These are phyloP conservation scores for Stegastes partitus DNA, from an alignment of 2,113 vertebrate species.

Conservation along the genomic window DNA sequence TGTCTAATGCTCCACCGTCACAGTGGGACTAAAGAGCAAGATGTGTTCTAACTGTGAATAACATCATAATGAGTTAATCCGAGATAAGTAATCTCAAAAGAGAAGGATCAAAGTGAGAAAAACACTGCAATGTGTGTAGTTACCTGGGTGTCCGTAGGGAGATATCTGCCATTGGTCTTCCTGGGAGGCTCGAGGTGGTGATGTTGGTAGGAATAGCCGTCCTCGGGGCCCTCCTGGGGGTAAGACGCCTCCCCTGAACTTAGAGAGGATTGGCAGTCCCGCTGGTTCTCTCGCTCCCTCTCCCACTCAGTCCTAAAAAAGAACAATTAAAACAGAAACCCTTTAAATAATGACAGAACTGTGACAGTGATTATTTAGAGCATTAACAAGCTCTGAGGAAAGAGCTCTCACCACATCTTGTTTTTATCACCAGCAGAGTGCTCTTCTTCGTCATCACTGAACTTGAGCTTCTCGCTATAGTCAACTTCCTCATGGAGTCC, in stretches of 20 bases:
- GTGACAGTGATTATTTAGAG: not conserved
- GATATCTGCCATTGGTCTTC: constrained; percentile 89
- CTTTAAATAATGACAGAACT: constrained; percentile 2
- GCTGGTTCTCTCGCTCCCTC: constrained; percentile 87
- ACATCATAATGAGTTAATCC: constrained; percentile 35
- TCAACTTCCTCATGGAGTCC: constrained; percentile 98
- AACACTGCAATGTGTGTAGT: constrained; percentile 1
- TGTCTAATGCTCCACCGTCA: constrained; percentile 2
- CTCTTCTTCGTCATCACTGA: constrained; percentile 98
- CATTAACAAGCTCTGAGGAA: not conserved
- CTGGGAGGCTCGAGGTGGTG: constrained; percentile 85
- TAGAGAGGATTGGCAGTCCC: constrained; percentile 88
- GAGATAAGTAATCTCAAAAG: constrained; percentile 35
- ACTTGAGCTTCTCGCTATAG: constrained; percentile 97
- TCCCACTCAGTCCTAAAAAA: constrained; percentile 91
- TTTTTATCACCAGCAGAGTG: constrained; percentile 85
- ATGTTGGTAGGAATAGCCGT: constrained; percentile 81
- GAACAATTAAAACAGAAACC: not conserved
- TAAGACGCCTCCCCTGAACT: constrained; percentile 90
- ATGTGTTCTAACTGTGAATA: constrained; percentile 18
- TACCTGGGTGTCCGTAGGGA: constrained; percentile 89
- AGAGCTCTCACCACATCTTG: constrained; percentile 88
- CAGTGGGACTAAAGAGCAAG: constrained; percentile 11
- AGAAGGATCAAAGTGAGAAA: constrained; percentile 18
- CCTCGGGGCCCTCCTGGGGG: constrained; percentile 86